Percentiles rank a stretch among this genome's conserved stretches.
Evolutionary conservation across 2,888 invertebrate species (phyloP).

Genomic region (Clunio marinus): DNA sequence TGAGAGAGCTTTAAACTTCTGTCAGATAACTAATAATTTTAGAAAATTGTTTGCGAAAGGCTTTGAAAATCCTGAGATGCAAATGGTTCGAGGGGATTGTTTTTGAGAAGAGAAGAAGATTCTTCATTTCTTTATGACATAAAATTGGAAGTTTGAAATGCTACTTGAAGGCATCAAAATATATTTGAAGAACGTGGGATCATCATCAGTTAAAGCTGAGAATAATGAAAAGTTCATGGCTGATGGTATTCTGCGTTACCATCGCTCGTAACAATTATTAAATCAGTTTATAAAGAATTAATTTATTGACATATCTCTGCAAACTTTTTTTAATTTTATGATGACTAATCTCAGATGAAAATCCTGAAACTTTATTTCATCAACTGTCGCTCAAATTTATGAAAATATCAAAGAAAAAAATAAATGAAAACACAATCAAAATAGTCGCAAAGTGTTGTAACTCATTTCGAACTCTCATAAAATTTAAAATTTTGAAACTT

Average conservation of each 20-base stretch:
- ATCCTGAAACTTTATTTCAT: background rate
- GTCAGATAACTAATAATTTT: constrained; percentile 20
- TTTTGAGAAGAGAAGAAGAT: background rate
- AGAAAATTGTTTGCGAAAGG: constrained; percentile 6
- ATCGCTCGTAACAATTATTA: background rate
- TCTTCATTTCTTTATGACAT: background rate
- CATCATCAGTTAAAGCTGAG: background rate
- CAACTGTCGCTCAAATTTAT: background rate
- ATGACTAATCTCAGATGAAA: background rate
- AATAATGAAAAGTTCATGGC: background rate
- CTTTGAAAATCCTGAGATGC: background rate
- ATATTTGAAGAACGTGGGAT: background rate
- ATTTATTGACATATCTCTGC: background rate
- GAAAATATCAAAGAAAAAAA: background rate
- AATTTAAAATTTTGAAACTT: background rate
- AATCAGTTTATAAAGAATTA: background rate
- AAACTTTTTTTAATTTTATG: background rate
- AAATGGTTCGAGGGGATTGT: background rate
- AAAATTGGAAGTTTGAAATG: background rate
- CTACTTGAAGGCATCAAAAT: constrained; percentile 5
- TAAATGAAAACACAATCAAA: background rate
- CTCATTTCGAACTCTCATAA: background rate
- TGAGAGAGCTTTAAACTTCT: no score
- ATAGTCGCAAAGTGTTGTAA: background rate
- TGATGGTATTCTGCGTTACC: background rate